These are phyloP conservation scores for Cetoscarus ocellatus DNA, from an alignment of 2,797 vertebrate species.

Conservation along the genomic window DNA sequence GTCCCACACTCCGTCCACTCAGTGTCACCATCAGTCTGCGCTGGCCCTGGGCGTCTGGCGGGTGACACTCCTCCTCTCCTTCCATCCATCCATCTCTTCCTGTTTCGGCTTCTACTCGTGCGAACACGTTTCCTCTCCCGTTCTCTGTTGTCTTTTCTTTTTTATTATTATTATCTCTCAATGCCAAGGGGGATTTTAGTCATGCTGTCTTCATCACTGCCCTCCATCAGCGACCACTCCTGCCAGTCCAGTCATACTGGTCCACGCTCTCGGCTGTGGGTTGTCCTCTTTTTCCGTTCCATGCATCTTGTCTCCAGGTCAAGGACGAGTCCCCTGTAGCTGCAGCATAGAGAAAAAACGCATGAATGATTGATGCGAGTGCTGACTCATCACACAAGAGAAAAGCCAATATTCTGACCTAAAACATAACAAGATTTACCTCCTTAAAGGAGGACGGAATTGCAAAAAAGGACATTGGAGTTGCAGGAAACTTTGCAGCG, in stretches of 20 bases:
- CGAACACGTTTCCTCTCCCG: conserved; percentile 37
- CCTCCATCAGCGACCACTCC: conserved; percentile 47
- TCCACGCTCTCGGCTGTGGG: conserved; percentile 43
- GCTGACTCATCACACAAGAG: conserved; percentile 82
- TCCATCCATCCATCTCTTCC: conserved; percentile 50
- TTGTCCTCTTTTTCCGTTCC: conserved; percentile 57
- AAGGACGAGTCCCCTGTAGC: conserved; percentile 61
- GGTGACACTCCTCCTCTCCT: conserved; percentile 63
- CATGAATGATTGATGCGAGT: conserved; percentile 84
- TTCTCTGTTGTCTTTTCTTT: conserved; percentile 34
- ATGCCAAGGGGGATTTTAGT: conserved; percentile 58
- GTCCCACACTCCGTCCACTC: conserved; percentile 64
- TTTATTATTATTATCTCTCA: conserved; percentile 16
- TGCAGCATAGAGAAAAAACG: conserved; percentile 54
- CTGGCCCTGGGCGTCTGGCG: conserved; percentile 66
- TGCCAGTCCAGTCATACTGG: conserved; percentile 63
- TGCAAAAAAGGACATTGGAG: conserved; percentile 23
- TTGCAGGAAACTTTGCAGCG: conserved; percentile 34
- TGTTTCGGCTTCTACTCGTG: conserved; percentile 32
- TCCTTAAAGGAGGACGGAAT: conserved; percentile 34
- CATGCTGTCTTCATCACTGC: conserved; percentile 48
- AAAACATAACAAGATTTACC: conserved; percentile 71
- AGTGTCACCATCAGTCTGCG: conserved; percentile 71
- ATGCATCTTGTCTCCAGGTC: conserved; percentile 53
- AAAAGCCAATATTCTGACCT: conserved; percentile 77